Evolutionary conservation across 2,797 vertebrate genomes (phyloP).

Genomic region (Distichodus sexfasciatus): DNA sequence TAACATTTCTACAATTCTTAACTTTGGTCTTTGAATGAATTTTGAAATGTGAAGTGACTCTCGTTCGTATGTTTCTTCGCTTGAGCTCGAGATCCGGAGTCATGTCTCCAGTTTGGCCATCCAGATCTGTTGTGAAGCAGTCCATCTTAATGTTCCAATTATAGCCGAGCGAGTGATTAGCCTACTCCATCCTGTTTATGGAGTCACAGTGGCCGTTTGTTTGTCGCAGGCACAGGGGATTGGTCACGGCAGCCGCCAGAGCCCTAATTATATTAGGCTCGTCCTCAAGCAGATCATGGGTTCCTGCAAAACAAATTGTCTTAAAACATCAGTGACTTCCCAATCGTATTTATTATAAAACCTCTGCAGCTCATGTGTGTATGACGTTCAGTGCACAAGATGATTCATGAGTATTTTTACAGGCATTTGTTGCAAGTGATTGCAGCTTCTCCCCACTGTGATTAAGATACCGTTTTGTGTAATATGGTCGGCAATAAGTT

Average conservation of each 20-base stretch:
- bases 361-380: neutral
- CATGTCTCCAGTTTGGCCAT: too few relatives aligned
- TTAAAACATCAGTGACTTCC: constrained; percentile 36
- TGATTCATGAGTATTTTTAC: constrained; percentile 5
- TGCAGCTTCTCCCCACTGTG: constrained; percentile 7
- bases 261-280: constrained; percentile 64
- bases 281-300: constrained; percentile 56
- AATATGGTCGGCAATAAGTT: neutral
- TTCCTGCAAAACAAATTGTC: constrained; percentile 50
- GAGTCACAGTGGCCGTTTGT: constrained; percentile 44
- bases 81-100: too few relatives aligned
- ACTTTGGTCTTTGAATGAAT: neutral
- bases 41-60: too few relatives aligned
- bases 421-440: neutral
- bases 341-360: constrained; percentile 11
- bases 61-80: too few relatives aligned
- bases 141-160: constrained; percentile 54
- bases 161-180: constrained; percentile 52
- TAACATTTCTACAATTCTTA: too few relatives aligned
- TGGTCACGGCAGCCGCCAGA: constrained; percentile 50
- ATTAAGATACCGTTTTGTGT: neutral
- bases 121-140: constrained; percentile 43
- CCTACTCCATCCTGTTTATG: constrained; percentile 63
- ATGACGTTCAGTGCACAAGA: too few relatives aligned
- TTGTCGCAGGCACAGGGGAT: constrained; percentile 34